Conservation (phyloP, 2,797 vertebrate species). For the Ciconia nigra region DNA sequence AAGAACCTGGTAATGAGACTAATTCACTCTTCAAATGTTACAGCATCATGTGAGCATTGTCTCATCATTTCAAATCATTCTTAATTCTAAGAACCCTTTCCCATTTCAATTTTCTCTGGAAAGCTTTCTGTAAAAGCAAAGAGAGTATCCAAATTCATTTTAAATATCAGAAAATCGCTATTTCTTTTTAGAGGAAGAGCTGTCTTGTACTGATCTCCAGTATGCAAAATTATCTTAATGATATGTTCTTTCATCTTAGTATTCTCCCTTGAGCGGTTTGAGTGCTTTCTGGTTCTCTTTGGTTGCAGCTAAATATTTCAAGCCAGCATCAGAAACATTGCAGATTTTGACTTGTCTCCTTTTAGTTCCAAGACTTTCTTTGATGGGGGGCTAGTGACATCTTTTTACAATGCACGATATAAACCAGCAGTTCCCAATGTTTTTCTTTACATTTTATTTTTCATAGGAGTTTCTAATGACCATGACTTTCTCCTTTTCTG, state of each 20-base stretch:
- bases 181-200: slow-evolving; percentile 7
- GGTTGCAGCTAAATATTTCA: slow-evolving; percentile 27
- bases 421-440: neutral
- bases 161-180: slow-evolving; percentile 29
- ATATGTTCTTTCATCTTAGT: slow-evolving; percentile 33
- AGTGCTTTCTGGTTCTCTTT: slow-evolving; percentile 38
- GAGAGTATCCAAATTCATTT: slow-evolving; percentile 37
- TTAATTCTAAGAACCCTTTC: neutral
- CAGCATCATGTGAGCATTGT: neutral
- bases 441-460: neutral
- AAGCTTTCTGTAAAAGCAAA: slow-evolving; percentile 18
- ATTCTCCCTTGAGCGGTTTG: slow-evolving; percentile 23
- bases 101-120: slow-evolving; percentile 10
- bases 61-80: neutral
- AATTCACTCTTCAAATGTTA: slow-evolving; percentile 27
- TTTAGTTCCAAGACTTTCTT: neutral
- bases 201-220: slow-evolving; percentile 15
- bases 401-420: rapidly evolving
- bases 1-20: neutral
- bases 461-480: neutral
- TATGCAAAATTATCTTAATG: slow-evolving; percentile 54
- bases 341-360: neutral
- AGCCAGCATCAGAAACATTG: neutral
- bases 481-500: neutral
- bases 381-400: neutral